Evolutionary conservation across 2,113 vertebrate genomes (phyloP).

Genomic region (human (Homo sapiens)): GRCh38 chr7:43245501-43246000

Average conservation of each 20-base stretch:
- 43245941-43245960: not conserved
- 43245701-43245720: not conserved
- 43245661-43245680: not conserved
- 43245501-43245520: not conserved
- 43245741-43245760: not conserved
- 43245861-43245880: not conserved
- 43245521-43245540: not conserved
- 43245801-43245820: not conserved
- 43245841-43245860: not conserved
- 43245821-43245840: not conserved
- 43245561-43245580: not conserved
- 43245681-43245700: not conserved
- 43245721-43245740: not conserved
- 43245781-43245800: not conserved
- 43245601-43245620: not conserved
- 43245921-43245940: not conserved
- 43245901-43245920: not conserved
- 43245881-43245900: not conserved
- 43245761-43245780: not conserved
- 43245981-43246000: not conserved
- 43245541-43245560: not conserved
- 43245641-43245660: not conserved
- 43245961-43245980: not conserved
- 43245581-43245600: not conserved
- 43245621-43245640: not conserved